Evolutionary conservation across 2,797 vertebrate genomes (phyloP).

Genomic region (Anas georgica): DNA sequence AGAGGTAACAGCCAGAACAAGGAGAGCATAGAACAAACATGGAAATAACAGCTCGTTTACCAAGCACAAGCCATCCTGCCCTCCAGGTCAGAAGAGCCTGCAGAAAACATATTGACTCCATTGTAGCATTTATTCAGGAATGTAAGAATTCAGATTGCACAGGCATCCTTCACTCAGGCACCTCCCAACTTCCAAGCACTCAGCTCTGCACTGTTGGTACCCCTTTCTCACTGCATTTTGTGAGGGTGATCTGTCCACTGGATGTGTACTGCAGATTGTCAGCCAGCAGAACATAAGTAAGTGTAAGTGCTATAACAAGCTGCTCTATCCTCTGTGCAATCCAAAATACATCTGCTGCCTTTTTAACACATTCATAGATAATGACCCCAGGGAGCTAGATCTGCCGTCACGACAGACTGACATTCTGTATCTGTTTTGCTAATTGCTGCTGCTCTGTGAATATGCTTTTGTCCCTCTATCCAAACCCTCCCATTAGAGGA

Average conservation of each 20-base stretch:
- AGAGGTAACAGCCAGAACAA: background rate
- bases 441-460: constrained; percentile 44
- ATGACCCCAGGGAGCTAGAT: constrained; percentile 49
- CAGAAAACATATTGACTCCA: background rate
- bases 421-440: constrained; percentile 36
- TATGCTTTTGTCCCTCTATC: constrained; percentile 41
- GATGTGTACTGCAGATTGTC: background rate
- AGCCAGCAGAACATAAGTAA: constrained; percentile 3
- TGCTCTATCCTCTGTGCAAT: constrained; percentile 5
- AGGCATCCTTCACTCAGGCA: background rate
- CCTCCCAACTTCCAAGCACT: background rate
- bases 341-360: constrained; percentile 62
- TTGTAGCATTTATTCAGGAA: background rate
- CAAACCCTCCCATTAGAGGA: constrained; percentile 3
- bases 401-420: constrained; percentile 58
- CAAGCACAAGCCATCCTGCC: background rate
- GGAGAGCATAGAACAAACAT: background rate
- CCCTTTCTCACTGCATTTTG: background rate
- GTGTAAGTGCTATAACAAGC: background rate
- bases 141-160: background rate
- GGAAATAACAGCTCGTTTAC: background rate
- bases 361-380: constrained; percentile 42
- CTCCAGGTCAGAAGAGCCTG: background rate
- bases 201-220: background rate
- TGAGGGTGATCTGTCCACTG: background rate